Evolutionary conservation across 1,140 invertebrate genomes (phyloP).

Genomic region (Aphis craccivora): DNA sequence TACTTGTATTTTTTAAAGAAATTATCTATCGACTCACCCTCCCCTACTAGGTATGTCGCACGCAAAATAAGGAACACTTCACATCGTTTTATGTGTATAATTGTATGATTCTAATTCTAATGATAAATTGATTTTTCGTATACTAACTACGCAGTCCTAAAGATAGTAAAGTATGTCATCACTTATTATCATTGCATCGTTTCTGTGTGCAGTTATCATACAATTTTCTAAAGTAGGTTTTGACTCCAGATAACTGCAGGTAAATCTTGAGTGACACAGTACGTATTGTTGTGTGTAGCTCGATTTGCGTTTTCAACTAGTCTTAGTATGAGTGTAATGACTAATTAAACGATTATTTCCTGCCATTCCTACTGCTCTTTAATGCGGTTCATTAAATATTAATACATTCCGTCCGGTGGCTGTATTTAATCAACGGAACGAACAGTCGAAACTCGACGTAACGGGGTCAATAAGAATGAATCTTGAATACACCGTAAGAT

Average conservation of each 20-base stretch:
- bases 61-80: not conserved
- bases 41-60: not conserved
- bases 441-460: not conserved
- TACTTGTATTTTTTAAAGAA: not conserved
- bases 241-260: not conserved
- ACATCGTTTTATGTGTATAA: not conserved
- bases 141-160: not conserved
- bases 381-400: slow-evolving; percentile 32
- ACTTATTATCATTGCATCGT: not conserved
- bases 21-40: not conserved
- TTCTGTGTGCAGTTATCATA: not conserved
- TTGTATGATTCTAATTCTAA: not conserved
- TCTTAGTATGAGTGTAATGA: slow-evolving; percentile 17
- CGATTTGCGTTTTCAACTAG: not conserved
- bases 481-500: not conserved
- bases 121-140: not conserved
- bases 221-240: not conserved
- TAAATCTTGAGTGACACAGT: not conserved
- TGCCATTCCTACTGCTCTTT: slow-evolving; percentile 23
- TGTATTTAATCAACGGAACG: slow-evolving; percentile 13
- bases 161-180: not conserved
- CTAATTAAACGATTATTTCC: slow-evolving; percentile 53
- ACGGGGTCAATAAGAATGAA: not conserved
- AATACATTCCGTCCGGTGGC: slow-evolving; percentile 30
- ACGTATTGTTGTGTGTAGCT: not conserved